phyloP scores from a whole-genome alignment of 1,140 invertebrate species.

The Leptopilina clavipes region DNA sequence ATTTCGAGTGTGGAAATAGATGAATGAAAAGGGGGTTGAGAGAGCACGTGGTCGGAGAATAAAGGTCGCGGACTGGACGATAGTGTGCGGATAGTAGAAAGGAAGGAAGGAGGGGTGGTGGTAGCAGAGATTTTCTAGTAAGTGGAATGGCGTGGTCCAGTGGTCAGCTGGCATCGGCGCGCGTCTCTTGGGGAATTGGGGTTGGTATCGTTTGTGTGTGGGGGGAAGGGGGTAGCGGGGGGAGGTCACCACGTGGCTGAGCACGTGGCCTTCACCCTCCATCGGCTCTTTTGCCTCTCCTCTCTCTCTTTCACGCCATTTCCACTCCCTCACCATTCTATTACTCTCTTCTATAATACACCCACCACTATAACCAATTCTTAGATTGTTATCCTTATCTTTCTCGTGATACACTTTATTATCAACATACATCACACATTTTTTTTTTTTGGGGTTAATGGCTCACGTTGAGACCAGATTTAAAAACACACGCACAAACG shows the following conservation, averaged over 20 bases:
- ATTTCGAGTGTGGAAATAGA: conserved; percentile 28
- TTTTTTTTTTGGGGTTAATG: not conserved
- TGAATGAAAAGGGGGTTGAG: conserved; percentile 35
- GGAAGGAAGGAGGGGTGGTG: conserved; percentile 39
- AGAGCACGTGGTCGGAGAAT: conserved; percentile 51
- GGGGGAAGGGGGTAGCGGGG: conserved; percentile 50
- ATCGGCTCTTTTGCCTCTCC: conserved; percentile 50
- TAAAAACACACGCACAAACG: not conserved
- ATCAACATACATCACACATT: not conserved
- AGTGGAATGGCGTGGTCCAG: conserved; percentile 69
- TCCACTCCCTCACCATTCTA: conserved; percentile 41
- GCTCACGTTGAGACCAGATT: not conserved
- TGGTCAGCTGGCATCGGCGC: conserved; percentile 72
- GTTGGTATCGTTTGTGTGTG: conserved; percentile 11
- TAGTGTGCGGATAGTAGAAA: not conserved
- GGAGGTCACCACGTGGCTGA: conserved; percentile 69
- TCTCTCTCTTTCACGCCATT: conserved; percentile 43
- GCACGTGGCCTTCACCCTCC: conserved; percentile 68
- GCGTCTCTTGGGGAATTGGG: conserved; percentile 39
- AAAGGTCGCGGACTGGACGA: conserved; percentile 45
- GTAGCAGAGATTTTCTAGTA: conserved; percentile 58
- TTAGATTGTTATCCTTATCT: conserved; percentile 35
- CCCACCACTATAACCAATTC: conserved; percentile 14
- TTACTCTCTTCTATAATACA: conserved; percentile 33
- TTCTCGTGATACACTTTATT: conserved; percentile 1